These are phyloP conservation scores for Megaptera novaeangliae DNA, from an alignment of 2,113 vertebrate species.

Conservation along the genomic window DNA sequence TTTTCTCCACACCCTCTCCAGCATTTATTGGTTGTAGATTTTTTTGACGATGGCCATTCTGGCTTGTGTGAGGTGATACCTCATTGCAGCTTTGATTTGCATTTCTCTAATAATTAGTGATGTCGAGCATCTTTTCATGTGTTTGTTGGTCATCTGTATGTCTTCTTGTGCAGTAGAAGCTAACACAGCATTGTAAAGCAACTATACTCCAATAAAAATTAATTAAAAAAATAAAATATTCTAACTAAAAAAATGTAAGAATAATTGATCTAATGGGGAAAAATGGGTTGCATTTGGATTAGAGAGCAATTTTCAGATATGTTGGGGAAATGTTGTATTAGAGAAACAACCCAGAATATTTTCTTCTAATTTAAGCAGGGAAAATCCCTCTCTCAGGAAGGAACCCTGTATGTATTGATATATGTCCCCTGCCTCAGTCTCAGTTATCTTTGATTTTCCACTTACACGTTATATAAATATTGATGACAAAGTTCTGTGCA, in stretches of 20 bases:
- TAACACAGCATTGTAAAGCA: no score
- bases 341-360: background rate
- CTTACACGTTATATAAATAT: background rate
- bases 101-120: no score
- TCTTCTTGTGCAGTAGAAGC: no score
- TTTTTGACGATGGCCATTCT: no score
- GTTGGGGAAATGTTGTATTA: background rate
- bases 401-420: background rate
- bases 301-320: background rate
- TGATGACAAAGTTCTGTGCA: background rate
- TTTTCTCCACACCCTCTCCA: no score
- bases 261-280: background rate
- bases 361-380: background rate
- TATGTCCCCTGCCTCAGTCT: background rate
- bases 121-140: no score
- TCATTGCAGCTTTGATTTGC: no score
- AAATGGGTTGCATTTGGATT: background rate
- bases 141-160: no score
- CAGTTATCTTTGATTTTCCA: slow-evolving; percentile 22
- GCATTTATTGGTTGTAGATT: no score
- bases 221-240: no score
- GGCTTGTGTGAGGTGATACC: no score
- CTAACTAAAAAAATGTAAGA: background rate
- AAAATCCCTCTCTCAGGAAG: background rate
- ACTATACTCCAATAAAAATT: no score